Evolutionary conservation across 1,140 invertebrate genomes (phyloP).

Genomic region (Trichoplusia ni): DNA sequence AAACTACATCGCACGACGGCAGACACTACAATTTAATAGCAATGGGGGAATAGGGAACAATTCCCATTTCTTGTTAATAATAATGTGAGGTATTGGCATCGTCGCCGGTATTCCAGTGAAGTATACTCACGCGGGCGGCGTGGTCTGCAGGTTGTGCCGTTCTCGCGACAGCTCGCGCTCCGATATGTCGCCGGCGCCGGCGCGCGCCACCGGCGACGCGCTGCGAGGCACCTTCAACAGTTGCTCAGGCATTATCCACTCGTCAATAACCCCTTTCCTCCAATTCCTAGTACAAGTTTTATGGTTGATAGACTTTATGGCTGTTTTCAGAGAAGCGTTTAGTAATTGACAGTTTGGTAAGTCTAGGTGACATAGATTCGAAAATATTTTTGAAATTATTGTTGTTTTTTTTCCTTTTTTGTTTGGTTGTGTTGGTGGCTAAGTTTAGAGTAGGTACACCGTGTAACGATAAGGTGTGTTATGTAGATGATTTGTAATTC

Average conservation of each 20-base stretch:
- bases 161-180: constrained; percentile 60
- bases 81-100: too few species aligned
- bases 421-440: neutral
- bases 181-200: constrained; percentile 67
- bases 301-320: neutral
- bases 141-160: constrained; percentile 50
- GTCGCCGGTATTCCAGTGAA: too few species aligned
- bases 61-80: too few species aligned
- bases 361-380: constrained; percentile 24
- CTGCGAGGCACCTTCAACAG: constrained; percentile 54
- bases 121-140: constrained; percentile 57
- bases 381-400: constrained; percentile 20
- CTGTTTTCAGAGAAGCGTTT: neutral
- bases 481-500: too few species aligned
- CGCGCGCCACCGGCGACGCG: constrained; percentile 57
- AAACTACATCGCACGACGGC: too few species aligned
- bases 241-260: constrained; percentile 51
- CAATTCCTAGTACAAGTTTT: neutral
- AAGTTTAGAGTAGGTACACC: too few species aligned
- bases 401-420: neutral
- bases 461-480: too few species aligned
- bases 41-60: too few species aligned
- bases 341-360: constrained; percentile 15
- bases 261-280: too few species aligned
- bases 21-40: too few species aligned